Conservation (phyloP, 2,113 vertebrate genomes). For the Columba livia region DNA sequence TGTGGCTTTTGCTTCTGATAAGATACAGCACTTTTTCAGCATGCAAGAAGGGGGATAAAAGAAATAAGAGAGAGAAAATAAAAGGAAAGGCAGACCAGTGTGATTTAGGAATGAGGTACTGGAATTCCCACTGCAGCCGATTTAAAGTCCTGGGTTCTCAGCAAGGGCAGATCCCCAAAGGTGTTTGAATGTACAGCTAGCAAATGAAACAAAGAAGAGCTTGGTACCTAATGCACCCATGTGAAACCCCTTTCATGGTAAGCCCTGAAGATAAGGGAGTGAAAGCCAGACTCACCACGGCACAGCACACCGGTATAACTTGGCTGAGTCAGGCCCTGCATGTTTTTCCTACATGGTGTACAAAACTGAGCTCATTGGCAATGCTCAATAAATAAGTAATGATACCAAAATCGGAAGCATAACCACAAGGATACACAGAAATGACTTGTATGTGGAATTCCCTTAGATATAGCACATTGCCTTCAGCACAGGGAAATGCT, state of each 20-base stretch:
- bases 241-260: not conserved
- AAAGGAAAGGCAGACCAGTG: not conserved
- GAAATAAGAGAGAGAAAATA: not conserved
- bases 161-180: not conserved
- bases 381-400: not conserved
- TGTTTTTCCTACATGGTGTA: not conserved
- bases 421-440: not conserved
- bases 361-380: not conserved
- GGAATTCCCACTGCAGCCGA: not conserved
- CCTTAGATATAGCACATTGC: not conserved
- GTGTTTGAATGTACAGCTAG: not conserved
- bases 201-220: not conserved
- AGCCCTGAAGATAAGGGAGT: not conserved
- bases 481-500: not conserved
- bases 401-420: constrained; percentile 10
- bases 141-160: not conserved
- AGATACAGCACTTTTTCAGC: not conserved
- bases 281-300: not conserved
- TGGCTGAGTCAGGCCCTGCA: not conserved
- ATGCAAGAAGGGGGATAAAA: not conserved
- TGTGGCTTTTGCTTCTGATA: not conserved
- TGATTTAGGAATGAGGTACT: not conserved
- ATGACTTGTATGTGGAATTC: not conserved
- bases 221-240: not conserved
- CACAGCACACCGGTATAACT: not conserved